phyloP scores from a whole-genome alignment of 2,113 vertebrate species.

The Cyrtonyx montezumae region DNA sequence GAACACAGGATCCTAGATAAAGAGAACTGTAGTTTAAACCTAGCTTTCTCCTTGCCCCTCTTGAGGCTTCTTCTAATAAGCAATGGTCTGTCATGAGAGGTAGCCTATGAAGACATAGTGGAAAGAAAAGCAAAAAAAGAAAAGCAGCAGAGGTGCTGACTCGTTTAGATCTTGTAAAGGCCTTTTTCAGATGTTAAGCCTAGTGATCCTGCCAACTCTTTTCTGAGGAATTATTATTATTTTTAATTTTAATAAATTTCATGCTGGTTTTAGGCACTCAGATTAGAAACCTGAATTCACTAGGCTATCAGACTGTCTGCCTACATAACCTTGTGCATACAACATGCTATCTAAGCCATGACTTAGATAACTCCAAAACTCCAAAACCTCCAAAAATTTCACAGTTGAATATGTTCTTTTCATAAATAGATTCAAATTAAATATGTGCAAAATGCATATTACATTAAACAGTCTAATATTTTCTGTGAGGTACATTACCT shows the following conservation, averaged over 20 bases:
- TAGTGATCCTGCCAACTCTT: not conserved
- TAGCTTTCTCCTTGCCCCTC: not conserved
- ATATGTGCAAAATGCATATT: not conserved
- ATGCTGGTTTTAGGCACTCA: accelerated
- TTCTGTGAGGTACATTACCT: not conserved
- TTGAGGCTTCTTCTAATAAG: not conserved
- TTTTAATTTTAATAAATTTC: not conserved
- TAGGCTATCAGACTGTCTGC: not conserved
- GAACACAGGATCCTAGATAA: not conserved
- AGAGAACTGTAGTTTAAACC: accelerated
- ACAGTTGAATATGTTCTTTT: not conserved
- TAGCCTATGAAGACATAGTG: not conserved
- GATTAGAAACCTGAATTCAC: not conserved
- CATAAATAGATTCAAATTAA: not conserved
- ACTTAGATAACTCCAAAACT: too few species aligned
- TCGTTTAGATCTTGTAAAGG: not conserved
- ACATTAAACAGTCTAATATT: not conserved
- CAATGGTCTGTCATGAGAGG: not conserved
- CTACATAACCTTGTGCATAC: not conserved
- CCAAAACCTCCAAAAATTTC: too few species aligned
- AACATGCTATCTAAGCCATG: not conserved
- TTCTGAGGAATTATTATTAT: not conserved
- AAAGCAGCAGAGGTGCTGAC: not conserved
- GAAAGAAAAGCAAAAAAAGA: not conserved
- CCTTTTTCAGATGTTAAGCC: not conserved